Percentiles rank a stretch among this genome's conserved stretches.
Evolutionary conservation across 2,113 vertebrate species (phyloP).

Genomic region (Sceloporus tristichus): DNA sequence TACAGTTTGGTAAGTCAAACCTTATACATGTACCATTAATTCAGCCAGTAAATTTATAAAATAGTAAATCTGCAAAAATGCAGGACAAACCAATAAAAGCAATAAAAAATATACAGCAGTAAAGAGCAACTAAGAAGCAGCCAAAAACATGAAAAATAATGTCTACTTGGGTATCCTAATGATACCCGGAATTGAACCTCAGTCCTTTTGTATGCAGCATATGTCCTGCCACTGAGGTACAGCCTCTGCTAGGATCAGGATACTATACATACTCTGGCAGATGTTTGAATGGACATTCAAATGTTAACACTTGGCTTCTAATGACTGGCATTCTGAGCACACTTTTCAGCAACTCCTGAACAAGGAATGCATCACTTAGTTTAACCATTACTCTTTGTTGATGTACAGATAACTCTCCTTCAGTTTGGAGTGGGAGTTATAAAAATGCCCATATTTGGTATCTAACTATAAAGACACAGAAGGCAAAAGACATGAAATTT

Average conservation of each 20-base stretch:
- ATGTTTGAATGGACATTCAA: neutral
- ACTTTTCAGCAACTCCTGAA: neutral
- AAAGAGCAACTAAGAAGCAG: neutral
- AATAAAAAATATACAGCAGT: neutral
- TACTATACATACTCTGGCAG: neutral
- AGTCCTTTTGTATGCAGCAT: neutral
- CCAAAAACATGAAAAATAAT: too few relatives aligned
- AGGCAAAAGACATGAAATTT: slow-evolving; percentile 22
- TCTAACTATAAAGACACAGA: neutral
- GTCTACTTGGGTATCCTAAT: neutral
- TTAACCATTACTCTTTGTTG: neutral
- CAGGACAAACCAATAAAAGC: neutral
- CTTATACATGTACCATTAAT: too few relatives aligned
- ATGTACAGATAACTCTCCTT: slow-evolving; percentile 17
- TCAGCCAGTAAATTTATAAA: neutral
- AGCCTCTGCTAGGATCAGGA: neutral
- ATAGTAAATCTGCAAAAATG: neutral
- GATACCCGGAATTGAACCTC: neutral
- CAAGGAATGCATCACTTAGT: neutral
- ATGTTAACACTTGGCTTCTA: neutral
- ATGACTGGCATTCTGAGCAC: neutral
- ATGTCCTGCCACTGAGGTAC: neutral
- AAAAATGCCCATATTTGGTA: slow-evolving; percentile 2
- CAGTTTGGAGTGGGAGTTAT: neutral
- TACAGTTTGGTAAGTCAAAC: too few relatives aligned